Evolutionary conservation across 92 coral and sea anemone genomes (phyloP), one percentile per base, ranked within the genome.

Genomic region (Galaxea fascicularis): DNA sequence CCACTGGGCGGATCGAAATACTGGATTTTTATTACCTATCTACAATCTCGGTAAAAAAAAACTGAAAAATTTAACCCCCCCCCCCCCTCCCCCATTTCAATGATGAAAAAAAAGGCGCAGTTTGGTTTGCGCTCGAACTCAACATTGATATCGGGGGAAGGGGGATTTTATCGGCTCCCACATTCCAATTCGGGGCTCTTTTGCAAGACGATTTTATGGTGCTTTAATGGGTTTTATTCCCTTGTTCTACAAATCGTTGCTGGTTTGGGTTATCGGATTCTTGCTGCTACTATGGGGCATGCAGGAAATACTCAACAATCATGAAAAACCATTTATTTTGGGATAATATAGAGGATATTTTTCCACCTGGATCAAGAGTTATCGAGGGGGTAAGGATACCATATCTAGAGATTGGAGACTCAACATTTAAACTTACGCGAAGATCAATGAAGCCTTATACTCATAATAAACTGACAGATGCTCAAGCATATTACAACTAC

Each of bases 381-480:
- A 87, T 87, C 46, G 79, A 82, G 63, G 88, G 91, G 12, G 88
- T 82, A 24, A 13, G 10, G 15, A n/a, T 88, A 10, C 83, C 74
- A 52, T 88, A 88, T 88, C 68, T 76, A 10, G 83, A 66, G 25
- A 81, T 73, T 82, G 88, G 79, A 54, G 73, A 75, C 24, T 81
- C 87, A 64, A 83, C 87, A 14, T 87, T 82, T 81, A 29, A 49
- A 75, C 41, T 82, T 56, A 83, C 88, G 29, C 30, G 85, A 44
- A 82, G 88, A 44, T 88, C 89, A 69, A 88, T 77, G 88, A 88
- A 88, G 85, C 80, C 92, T 69, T 83, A 76, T 26, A 83, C 85
- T n/a, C 92, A 88, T 57, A 88, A 88, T 75, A 88, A 82, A 76
- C 88, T 88, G 88, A 82, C 81, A 59, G 88, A 88, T 83, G 84